phyloP scores from a whole-genome alignment of 1,140 invertebrate species.

The Eriocheir sinensis region DNA sequence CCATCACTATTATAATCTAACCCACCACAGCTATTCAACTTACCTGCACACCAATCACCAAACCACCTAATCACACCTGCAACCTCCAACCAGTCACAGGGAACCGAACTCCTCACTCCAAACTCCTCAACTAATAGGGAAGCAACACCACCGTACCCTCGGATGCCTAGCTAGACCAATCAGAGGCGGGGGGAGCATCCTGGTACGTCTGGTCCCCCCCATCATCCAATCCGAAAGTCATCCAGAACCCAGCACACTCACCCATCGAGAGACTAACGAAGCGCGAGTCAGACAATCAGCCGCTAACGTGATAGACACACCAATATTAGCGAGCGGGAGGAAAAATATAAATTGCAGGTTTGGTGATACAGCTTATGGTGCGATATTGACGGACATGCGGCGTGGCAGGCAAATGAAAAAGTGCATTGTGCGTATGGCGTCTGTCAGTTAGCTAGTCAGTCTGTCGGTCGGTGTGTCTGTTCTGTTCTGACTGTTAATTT shows the following conservation, averaged over 20 bases:
- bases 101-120: background rate
- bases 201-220: too few species aligned
- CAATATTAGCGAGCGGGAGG: background rate
- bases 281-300: background rate
- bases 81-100: background rate
- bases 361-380: too few species aligned
- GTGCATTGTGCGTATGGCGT: too few species aligned
- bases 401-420: too few species aligned
- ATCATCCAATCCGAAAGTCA: slow-evolving; percentile 6
- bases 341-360: too few species aligned
- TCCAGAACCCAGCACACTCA: background rate
- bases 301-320: background rate
- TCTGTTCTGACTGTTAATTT: too few species aligned
- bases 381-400: too few species aligned
- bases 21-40: too few species aligned
- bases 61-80: background rate
- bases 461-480: too few species aligned
- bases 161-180: background rate
- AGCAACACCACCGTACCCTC: background rate
- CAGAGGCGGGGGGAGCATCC: background rate
- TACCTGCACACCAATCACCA: too few species aligned
- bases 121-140: background rate
- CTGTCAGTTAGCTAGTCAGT: too few species aligned
- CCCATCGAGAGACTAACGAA: background rate
- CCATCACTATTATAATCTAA: too few species aligned